phyloP scores from a whole-genome alignment of 2,888 invertebrate genomes.

The Apamea epomidion region DNA sequence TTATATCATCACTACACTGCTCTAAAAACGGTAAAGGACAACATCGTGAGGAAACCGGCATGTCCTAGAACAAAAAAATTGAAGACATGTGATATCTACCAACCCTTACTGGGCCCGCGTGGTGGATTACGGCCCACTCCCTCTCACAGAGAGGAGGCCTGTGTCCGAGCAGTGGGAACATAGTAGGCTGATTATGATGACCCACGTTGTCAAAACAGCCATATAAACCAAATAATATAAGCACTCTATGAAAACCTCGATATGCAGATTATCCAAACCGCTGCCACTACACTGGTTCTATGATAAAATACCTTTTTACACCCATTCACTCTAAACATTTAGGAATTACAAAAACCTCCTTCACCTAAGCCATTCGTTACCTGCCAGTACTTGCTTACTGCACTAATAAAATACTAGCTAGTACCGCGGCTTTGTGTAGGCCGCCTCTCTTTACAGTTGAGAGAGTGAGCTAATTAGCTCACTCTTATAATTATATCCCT shows the following conservation, averaged over 20 bases:
- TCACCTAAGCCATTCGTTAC: slow-evolving; percentile 15
- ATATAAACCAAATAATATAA: background rate
- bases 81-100: too few species aligned
- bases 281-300: background rate
- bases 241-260: background rate
- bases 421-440: slow-evolving; percentile 30
- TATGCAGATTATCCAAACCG: background rate
- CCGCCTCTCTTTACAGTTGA: background rate
- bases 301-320: background rate
- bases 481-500: background rate
- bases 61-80: too few species aligned
- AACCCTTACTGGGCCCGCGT: too few species aligned
- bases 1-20: too few species aligned
- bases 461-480: background rate
- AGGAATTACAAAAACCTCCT: background rate
- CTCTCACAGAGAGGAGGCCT: too few species aligned
- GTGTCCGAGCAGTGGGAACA: too few species aligned
- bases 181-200: too few species aligned
- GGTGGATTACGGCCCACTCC: too few species aligned
- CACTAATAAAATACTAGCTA: slow-evolving; percentile 51
- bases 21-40: too few species aligned
- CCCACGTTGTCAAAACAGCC: background rate
- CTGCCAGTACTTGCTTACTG: slow-evolving; percentile 24
- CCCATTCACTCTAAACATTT: background rate
- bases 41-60: too few species aligned